Evolutionary conservation across 2,113 vertebrate genomes (phyloP).

Genomic region (Kryptolebias marmoratus): DNA sequence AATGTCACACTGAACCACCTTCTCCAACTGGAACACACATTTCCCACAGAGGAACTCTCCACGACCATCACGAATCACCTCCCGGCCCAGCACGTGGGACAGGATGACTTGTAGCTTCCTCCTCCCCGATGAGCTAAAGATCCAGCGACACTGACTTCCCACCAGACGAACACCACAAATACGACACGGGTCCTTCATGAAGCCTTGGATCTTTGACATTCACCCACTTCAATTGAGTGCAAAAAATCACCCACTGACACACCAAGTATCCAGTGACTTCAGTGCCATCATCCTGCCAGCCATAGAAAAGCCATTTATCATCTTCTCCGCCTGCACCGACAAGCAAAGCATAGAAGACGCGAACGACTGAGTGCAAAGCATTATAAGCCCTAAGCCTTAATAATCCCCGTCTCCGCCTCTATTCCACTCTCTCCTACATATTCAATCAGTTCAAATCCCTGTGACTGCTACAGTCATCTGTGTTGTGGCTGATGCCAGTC

Average conservation of each 20-base stretch:
- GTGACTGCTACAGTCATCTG: constrained; percentile 44
- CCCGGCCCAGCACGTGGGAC: constrained; percentile 75
- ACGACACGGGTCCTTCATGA: constrained; percentile 79
- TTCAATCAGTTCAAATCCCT: constrained; percentile 72
- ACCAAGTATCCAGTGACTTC: constrained; percentile 21
- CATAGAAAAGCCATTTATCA: constrained; percentile 39
- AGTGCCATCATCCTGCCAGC: constrained; percentile 35
- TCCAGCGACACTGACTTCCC: constrained; percentile 81
- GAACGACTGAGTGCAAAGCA: constrained; percentile 62
- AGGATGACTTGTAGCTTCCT: constrained; percentile 78
- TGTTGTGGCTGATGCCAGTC: constrained; percentile 20
- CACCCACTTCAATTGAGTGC: constrained; percentile 9
- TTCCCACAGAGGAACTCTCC: constrained; percentile 82
- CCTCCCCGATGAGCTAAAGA: constrained; percentile 76
- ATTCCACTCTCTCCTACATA: constrained; percentile 54
- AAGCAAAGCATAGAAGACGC: constrained; percentile 37
- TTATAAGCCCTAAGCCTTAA: constrained; percentile 71
- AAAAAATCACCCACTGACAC: constrained; percentile 34
- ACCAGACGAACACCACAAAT: constrained; percentile 72
- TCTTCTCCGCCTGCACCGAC: constrained; percentile 53
- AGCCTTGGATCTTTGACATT: constrained; percentile 19
- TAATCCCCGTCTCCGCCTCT: constrained; percentile 75
- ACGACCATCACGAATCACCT: constrained; percentile 74
- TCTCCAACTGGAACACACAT: constrained; percentile 82
- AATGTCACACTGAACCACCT: constrained; percentile 76